Percentiles rank a stretch among this genome's conserved stretches.
These are phyloP conservation scores for Aporophyla lueneburgensis DNA, from an alignment of 2,888 invertebrate species.

Conservation along the genomic window DNA sequence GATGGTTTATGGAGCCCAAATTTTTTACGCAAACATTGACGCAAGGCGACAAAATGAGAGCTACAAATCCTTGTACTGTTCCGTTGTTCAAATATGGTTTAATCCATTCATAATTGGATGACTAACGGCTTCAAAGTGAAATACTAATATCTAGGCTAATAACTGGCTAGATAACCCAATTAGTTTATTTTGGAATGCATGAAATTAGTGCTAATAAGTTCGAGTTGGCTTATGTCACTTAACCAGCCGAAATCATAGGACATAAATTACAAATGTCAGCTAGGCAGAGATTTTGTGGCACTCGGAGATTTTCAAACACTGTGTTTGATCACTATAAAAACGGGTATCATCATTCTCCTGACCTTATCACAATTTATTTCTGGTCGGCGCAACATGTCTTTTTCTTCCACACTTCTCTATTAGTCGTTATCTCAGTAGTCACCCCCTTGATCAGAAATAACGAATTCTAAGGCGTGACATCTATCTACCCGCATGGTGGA, in stretches of 20 bases:
- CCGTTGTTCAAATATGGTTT: slow-evolving; percentile 22
- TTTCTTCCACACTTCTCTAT: too few relatives aligned
- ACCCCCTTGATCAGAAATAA: not conserved
- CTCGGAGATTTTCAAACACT: not conserved
- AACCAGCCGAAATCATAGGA: not conserved
- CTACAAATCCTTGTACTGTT: slow-evolving; percentile 8
- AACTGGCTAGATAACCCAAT: slow-evolving; percentile 48
- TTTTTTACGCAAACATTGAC: slow-evolving; percentile 30
- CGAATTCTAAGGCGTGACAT: not conserved
- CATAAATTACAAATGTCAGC: not conserved
- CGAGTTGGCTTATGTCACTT: not conserved
- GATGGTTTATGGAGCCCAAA: slow-evolving; percentile 21
- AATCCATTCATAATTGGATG: slow-evolving; percentile 30
- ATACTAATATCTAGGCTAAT: slow-evolving; percentile 42
- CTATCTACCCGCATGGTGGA: not conserved
- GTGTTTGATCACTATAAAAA: too few relatives aligned
- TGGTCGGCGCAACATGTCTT: too few relatives aligned
- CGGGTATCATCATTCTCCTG: too few relatives aligned
- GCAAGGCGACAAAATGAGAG: slow-evolving; percentile 6
- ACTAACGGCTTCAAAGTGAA: slow-evolving; percentile 21
- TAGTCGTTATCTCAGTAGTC: too few relatives aligned
- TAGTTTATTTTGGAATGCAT: slow-evolving; percentile 27
- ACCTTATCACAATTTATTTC: too few relatives aligned
- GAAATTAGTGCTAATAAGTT: slow-evolving; percentile 30
- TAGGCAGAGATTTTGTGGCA: not conserved